Evolutionary conservation across 2,888 invertebrate species (phyloP).

Genomic region (Hypsopygia costalis): DNA sequence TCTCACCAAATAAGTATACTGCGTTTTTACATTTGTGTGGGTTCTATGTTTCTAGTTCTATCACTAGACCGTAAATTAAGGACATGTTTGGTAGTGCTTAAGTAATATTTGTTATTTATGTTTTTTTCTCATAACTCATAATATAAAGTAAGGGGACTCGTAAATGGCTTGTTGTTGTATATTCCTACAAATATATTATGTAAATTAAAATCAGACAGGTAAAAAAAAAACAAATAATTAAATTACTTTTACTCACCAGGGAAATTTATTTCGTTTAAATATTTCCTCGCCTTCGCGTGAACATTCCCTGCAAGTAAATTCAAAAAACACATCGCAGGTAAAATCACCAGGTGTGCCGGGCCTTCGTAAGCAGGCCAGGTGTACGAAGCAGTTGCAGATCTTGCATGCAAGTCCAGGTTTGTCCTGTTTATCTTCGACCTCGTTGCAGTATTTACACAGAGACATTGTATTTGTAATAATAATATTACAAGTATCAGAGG

Average conservation of each 20-base stretch:
- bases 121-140: too few species aligned
- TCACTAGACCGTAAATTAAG: too few species aligned
- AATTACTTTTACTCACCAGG: constrained; percentile 85
- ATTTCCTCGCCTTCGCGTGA: constrained; percentile 76
- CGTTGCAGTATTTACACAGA: constrained; percentile 81
- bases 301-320: constrained; percentile 85
- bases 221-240: too few species aligned
- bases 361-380: constrained; percentile 83
- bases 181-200: too few species aligned
- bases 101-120: too few species aligned
- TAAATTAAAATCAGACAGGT: too few species aligned
- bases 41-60: too few species aligned
- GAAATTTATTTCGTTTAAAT: constrained; percentile 83
- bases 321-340: constrained; percentile 88
- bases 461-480: constrained; percentile 15
- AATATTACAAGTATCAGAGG: neutral
- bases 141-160: too few species aligned
- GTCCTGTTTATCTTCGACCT: constrained; percentile 72
- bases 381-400: constrained; percentile 81
- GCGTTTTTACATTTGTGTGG: too few species aligned
- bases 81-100: too few species aligned
- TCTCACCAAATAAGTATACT: too few species aligned
- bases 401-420: constrained; percentile 83
- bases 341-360: constrained; percentile 86
- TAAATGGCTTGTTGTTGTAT: too few species aligned